Evolutionary conservation across 2,888 invertebrate species (phyloP), one percentile per base, ranked within the genome.

Genomic region (Parascotia fuliginaria): DNA sequence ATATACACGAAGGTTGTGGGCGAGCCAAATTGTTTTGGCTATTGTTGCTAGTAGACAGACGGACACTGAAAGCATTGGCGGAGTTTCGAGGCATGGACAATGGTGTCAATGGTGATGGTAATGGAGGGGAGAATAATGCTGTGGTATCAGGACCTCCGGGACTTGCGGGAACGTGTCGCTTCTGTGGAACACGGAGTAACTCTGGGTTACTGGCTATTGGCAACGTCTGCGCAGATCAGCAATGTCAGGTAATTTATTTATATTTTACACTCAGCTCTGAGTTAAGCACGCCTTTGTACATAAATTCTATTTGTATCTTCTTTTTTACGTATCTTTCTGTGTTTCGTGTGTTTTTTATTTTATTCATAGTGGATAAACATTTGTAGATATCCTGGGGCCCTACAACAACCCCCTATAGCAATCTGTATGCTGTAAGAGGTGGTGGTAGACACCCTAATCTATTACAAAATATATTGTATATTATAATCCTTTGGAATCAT

Each of bases 1-100:
- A 99, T 85, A 94, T 99, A n/a, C 99, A 99, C 85, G 99, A 98
- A 86, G 96, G 96, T 0, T 99, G 99, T 81, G 99, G 99, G 0
- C 94, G 99, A 28, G 98, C 98, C 0, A 98, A 99, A 85, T 92
- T 99, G 3, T 98, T 98, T 85, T 99, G 99, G 98, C 93, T 99
- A 4, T 92, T 98, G 73, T 96, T 98, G 0, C 89, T 99, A 14
- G 98, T 99, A 0, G 99, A 99, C 81, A 96, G 98, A 0, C 95
- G 96, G 65, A 98, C 98, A 0, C 89, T 99, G 11, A 99, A 99
- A 83, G 97, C 96, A 0, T 87, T 97, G 70, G 95, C 97, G 0
- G 99, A 99, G 84, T 98, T 98, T 83, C 94, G 98, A 19, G 96
- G 95, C 7, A 87, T 94, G 44, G 93, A 94, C 1, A 82, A 88